Conservation (phyloP, 1,140 invertebrate genomes). For the Trichonephila inaurata region DNA sequence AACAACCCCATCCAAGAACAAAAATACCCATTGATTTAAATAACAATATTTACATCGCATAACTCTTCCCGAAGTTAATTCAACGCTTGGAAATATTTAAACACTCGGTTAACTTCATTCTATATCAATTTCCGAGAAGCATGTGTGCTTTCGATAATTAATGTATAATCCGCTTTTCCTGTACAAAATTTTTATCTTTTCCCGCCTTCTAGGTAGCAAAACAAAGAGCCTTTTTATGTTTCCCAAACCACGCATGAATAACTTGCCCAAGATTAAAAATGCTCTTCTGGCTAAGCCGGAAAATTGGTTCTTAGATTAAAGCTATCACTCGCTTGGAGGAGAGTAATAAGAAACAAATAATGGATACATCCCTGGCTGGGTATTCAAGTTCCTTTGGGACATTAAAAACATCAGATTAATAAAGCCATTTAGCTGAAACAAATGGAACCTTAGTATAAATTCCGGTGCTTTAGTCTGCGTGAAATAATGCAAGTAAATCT, state of each 20-base stretch:
- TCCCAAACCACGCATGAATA: conserved; percentile 10
- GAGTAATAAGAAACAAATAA: conserved; percentile 3
- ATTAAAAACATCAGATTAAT: conserved; percentile 23
- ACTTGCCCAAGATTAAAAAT: neutral
- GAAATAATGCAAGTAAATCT: neutral
- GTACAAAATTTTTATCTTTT: neutral
- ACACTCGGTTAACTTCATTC: neutral
- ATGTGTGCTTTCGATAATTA: conserved; percentile 27
- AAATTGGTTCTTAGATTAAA: conserved; percentile 14
- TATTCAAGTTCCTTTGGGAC: neutral
- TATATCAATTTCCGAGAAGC: neutral
- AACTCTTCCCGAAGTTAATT: neutral
- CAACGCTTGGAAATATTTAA: no score
- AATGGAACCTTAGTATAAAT: neutral
- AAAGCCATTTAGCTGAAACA: neutral
- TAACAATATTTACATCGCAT: no score
- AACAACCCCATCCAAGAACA: no score
- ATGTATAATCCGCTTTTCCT: neutral
- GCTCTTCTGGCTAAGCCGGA: neutral
- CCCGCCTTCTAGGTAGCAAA: neutral
- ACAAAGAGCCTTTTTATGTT: conserved; percentile 4
- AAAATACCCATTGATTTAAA: no score
- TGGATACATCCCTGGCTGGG: neutral
- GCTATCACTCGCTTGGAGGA: conserved; percentile 14
- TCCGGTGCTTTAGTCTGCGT: neutral